Conservation (phyloP, 2,888 invertebrate species). For the Microctonus hyperodae region DNA sequence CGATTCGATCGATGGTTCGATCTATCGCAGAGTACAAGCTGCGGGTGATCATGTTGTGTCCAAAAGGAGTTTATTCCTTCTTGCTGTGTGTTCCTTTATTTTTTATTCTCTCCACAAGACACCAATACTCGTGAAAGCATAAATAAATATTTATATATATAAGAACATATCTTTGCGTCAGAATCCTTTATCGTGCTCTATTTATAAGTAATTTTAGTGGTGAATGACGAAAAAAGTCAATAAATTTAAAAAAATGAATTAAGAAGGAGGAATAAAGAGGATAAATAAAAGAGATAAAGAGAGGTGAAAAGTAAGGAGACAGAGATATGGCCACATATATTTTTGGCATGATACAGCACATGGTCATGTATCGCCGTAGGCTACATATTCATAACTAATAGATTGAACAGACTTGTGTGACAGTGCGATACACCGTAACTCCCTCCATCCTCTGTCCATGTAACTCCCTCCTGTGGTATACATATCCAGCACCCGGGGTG, state of each 20-base stretch:
- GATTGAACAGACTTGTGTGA: slow-evolving; percentile 59
- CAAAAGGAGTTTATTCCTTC: slow-evolving; percentile 36
- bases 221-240: not conserved
- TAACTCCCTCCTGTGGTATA: not conserved
- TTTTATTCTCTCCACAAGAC: slow-evolving; percentile 19
- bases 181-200: too few relatives aligned
- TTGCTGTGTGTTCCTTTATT: slow-evolving; percentile 33
- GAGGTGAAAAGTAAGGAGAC: slow-evolving; percentile 10
- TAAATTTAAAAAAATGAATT: not conserved
- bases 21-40: slow-evolving; percentile 32
- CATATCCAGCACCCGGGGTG: slow-evolving; percentile 19
- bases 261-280: not conserved
- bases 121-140: not conserved
- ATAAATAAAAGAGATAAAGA: not conserved
- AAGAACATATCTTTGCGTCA: too few relatives aligned
- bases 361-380: slow-evolving; percentile 61
- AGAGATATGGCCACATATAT: slow-evolving; percentile 46
- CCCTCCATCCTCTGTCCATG: slow-evolving; percentile 1
- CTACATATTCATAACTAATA: slow-evolving; percentile 63
- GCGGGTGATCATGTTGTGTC: slow-evolving; percentile 42
- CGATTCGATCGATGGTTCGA: slow-evolving; percentile 38
- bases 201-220: too few relatives aligned
- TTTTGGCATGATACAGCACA: slow-evolving; percentile 48
- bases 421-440: slow-evolving; percentile 61
- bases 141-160: not conserved